phyloP scores from a whole-genome alignment of 2,888 invertebrate genomes.

The Scrobipalpa atriplicella region DNA sequence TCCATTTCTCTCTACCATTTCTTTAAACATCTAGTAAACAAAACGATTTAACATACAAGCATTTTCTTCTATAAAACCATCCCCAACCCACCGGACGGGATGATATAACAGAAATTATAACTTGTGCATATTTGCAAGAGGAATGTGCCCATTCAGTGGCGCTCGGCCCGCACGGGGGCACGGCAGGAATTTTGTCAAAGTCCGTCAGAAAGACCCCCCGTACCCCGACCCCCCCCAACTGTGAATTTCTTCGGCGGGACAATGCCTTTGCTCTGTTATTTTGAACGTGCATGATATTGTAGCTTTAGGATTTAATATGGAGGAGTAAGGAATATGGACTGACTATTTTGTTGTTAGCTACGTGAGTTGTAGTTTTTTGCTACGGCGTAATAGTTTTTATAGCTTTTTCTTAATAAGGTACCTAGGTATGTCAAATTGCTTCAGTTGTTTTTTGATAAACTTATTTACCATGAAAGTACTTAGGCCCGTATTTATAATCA shows the following conservation, averaged over 20 bases:
- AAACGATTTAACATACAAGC: neutral
- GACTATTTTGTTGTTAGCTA: neutral
- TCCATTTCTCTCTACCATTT: no score
- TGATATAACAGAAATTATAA: slow-evolving; percentile 54
- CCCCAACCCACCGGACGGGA: slow-evolving; percentile 3
- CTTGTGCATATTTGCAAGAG: slow-evolving; percentile 56
- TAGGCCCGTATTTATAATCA: no score
- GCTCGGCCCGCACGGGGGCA: slow-evolving; percentile 36
- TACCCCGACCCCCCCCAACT: slow-evolving; percentile 32
- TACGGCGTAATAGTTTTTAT: neutral
- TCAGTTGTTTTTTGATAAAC: no score
- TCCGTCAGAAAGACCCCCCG: slow-evolving; percentile 41
- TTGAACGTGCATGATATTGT: slow-evolving; percentile 24
- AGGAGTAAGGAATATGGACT: neutral
- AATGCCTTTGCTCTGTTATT: slow-evolving; percentile 43
- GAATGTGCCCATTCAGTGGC: slow-evolving; percentile 59
- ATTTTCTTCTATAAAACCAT: neutral
- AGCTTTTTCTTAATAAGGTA: no score
- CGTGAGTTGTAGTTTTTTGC: neutral
- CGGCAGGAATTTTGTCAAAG: slow-evolving; percentile 67
- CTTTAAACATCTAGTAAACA: neutral
- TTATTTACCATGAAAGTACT: no score
- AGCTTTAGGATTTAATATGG: neutral
- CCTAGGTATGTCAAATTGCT: no score
- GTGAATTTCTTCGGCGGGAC: slow-evolving; percentile 44